Evolutionary conservation across 2,888 invertebrate species (phyloP), one percentile per base, ranked within the genome.

Genomic region (Xylophagus ater): DNA sequence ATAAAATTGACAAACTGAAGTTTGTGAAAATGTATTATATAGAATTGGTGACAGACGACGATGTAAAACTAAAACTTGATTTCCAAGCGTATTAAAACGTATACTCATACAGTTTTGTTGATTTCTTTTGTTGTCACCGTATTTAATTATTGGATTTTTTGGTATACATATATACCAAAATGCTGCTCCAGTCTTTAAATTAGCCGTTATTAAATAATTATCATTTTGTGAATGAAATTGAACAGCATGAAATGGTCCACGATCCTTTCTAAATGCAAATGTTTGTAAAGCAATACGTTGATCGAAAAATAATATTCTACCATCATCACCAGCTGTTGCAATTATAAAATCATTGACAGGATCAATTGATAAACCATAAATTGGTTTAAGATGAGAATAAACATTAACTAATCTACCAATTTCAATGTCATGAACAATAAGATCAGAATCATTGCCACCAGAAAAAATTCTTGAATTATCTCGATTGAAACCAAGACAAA

Each of bases 391-490:
- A 54, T 92, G 90, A 17, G 79, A 71, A 52, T 88, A 81, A 46
- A 79, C 78, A 54, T 88, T 81, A 41, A 83, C 58, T 0, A 80
- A 67, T 44, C 58, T 57, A 2, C 62, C 60, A 40, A 81, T 85
- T 59, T 73, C 70, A 49, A 82, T 62, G 61, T 94, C 89, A 59
- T 96, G 94, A 12, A 89, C 81, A 49, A 93, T 81, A 9, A 93
- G 90, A 72, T 88, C 77, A 53, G 92, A 88, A 68, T 96, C 94
- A 68, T 93, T 93, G 41, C 92, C 94, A 43, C 89, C 93, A 18
- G 93, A 93, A 58, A 84, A 88, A 47, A 93, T 75, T 62, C 79
- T 82, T 15, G 75, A 72, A 57, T 84, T 85, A 42, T 74, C 72
- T 46, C 72, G 76, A 53, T 90, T 85, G 54, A 93, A 86, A 20